phyloP scores from a whole-genome alignment of 2,113 vertebrate genomes.

The Caracal caracal region DNA sequence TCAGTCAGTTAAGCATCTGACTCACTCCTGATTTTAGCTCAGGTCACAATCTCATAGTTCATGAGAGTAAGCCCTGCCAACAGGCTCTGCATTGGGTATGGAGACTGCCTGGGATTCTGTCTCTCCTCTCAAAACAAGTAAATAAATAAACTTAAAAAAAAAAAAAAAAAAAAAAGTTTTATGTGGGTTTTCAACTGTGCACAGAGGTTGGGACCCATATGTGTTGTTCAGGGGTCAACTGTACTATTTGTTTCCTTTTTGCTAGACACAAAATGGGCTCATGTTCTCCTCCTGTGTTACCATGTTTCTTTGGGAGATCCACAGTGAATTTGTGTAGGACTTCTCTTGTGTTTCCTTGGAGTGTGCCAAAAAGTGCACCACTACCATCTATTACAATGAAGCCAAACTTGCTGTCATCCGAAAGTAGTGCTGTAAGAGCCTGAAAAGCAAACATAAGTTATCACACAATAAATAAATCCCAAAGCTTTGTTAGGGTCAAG shows the following conservation, averaged over 20 bases:
- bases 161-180: too few relatives aligned
- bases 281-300: slow-evolving; percentile 83
- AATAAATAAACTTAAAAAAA: too few relatives aligned
- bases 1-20: too few relatives aligned
- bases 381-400: slow-evolving; percentile 99
- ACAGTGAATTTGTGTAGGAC: slow-evolving; percentile 99
- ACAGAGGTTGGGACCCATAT: background rate
- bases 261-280: background rate
- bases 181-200: background rate
- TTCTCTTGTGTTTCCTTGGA: slow-evolving; percentile 99
- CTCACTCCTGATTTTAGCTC: too few relatives aligned
- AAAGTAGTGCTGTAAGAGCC: slow-evolving; percentile 98
- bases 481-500: slow-evolving; percentile 10
- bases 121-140: too few relatives aligned
- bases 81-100: too few relatives aligned
- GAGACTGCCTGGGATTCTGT: too few relatives aligned
- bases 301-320: slow-evolving; percentile 99
- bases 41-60: too few relatives aligned
- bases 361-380: slow-evolving; percentile 98
- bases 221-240: background rate
- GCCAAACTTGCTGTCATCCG: slow-evolving; percentile 99
- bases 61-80: too few relatives aligned
- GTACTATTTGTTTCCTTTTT: slow-evolving; percentile 2
- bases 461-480: background rate
- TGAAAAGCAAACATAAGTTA: slow-evolving; percentile 80